phyloP scores from a whole-genome alignment of 35 echinoderm and acorn worm species.

The Strongylocentrotus purpuratus region DNA sequence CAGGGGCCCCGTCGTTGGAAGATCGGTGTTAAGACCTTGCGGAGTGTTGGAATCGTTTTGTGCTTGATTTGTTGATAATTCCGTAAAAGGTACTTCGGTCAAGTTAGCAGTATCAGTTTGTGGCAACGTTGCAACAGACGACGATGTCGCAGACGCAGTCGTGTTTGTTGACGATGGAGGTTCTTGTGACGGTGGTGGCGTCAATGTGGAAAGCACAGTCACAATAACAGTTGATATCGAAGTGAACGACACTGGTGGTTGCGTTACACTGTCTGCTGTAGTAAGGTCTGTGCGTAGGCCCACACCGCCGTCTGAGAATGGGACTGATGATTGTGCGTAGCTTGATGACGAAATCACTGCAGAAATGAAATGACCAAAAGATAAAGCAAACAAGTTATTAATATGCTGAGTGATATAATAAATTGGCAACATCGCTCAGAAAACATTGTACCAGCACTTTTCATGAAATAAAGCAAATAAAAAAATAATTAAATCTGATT shows the following conservation, averaged over 20 bases:
- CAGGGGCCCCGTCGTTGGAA: background rate
- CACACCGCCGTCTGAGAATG: background rate
- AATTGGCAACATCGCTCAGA: too few species aligned
- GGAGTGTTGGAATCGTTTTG: background rate
- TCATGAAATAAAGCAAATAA: too few species aligned
- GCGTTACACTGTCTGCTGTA: background rate
- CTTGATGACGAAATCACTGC: background rate
- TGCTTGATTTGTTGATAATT: background rate
- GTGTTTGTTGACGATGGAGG: background rate
- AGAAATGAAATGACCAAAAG: background rate
- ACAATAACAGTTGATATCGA: background rate
- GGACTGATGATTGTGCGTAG: background rate
- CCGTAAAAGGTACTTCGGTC: background rate
- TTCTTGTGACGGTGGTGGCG: background rate
- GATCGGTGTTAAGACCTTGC: background rate
- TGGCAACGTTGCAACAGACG: background rate
- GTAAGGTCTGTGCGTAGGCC: background rate
- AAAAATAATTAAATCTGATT: too few species aligned
- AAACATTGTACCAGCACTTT: too few species aligned
- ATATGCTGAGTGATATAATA: too few species aligned
- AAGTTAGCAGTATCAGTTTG: background rate
- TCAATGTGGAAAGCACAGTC: background rate
- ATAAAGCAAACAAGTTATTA: too few species aligned
- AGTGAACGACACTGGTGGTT: background rate
- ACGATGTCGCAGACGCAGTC: background rate